These are phyloP conservation scores for Drosophila serrata DNA, from an alignment of 1,140 invertebrate genomes.

Conservation along the genomic window DNA sequence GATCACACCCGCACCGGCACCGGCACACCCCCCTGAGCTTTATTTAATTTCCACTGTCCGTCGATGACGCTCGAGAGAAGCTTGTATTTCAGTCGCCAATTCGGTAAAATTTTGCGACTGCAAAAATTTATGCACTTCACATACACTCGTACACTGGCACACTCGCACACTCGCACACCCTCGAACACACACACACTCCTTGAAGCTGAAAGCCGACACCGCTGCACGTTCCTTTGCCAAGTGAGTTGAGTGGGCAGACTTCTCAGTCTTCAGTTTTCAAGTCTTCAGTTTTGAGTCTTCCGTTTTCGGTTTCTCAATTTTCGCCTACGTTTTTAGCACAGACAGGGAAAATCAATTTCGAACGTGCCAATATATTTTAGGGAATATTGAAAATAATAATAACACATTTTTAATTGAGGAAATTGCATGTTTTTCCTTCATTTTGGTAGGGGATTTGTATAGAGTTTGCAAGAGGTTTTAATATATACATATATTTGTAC, in stretches of 20 bases:
- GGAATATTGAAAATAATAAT: constrained; percentile 3
- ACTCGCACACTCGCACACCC: neutral
- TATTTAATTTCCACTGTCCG: constrained; percentile 19
- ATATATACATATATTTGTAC: neutral
- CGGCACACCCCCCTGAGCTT: neutral
- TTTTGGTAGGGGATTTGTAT: neutral
- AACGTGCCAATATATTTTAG: neutral
- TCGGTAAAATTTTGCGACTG: constrained; percentile 9
- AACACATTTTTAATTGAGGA: neutral
- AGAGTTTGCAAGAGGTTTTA: neutral
- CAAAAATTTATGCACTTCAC: constrained; percentile 29
- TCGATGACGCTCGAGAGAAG: constrained; percentile 15
- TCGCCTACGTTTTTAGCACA: neutral
- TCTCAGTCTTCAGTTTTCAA: neutral
- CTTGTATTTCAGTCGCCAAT: constrained; percentile 37
- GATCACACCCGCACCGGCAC: constrained; percentile 22
- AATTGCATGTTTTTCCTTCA: neutral
- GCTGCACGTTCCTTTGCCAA: constrained; percentile 55
- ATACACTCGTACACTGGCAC: constrained; percentile 3
- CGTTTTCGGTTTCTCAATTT: neutral
- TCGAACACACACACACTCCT: constrained; percentile 11
- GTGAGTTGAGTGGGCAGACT: constrained; percentile 42
- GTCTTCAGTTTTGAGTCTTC: neutral
- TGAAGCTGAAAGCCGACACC: constrained; percentile 69
- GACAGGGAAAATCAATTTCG: neutral